Percentiles rank a stretch among this genome's conserved stretches.
These are phyloP conservation scores for Camelus dromedarius DNA, from an alignment of 2,113 vertebrate species.

Conservation along the genomic window DNA sequence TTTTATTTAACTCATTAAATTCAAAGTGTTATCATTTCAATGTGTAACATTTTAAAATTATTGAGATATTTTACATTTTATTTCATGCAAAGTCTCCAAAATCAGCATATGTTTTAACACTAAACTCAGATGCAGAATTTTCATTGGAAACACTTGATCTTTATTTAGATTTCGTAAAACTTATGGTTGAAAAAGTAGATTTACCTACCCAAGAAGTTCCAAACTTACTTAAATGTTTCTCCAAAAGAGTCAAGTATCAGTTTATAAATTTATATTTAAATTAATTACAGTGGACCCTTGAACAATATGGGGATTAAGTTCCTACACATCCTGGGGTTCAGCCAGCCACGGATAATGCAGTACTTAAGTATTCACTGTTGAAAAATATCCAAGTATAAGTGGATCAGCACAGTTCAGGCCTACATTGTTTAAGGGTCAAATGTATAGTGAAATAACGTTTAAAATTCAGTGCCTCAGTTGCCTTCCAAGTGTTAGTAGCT, in stretches of 20 bases:
- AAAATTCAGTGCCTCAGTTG: neutral
- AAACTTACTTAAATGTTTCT: neutral
- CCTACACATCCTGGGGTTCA: too few relatives aligned
- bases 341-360: too few relatives aligned
- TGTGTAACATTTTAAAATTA: constrained; percentile 5
- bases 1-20: neutral
- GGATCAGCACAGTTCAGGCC: too few relatives aligned
- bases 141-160: neutral
- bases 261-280: constrained; percentile 12
- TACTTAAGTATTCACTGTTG: too few relatives aligned
- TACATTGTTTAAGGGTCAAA: too few relatives aligned
- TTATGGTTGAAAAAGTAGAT: constrained; percentile 20
- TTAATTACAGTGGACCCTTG: neutral
- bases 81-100: neutral
- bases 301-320: too few relatives aligned
- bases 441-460: neutral
- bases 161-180: constrained; percentile 15
- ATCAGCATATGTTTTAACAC: neutral
- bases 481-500: neutral
- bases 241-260: neutral
- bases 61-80: constrained; percentile 4
- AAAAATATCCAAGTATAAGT: too few relatives aligned
- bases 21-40: neutral
- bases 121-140: neutral
- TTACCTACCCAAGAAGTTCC: neutral